These are phyloP conservation scores for Tauraco erythrolophus DNA, from an alignment of 2,113 vertebrate genomes.

Conservation along the genomic window DNA sequence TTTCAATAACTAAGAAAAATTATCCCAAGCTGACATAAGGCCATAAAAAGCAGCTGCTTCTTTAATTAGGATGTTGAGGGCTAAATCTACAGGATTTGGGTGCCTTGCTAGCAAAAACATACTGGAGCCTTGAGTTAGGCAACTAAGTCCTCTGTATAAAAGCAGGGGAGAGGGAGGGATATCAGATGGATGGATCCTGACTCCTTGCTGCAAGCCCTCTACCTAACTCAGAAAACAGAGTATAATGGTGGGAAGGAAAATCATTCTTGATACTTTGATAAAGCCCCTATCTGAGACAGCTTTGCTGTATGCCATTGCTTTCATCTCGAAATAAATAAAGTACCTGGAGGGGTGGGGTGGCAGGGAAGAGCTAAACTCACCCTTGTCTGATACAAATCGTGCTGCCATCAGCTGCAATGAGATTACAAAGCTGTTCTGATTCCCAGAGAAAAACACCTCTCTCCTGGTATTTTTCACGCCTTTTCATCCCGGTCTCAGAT, in stretches of 20 bases:
- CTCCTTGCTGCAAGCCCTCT: background rate
- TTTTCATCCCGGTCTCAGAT: background rate
- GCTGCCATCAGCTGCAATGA: background rate
- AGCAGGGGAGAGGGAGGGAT: background rate
- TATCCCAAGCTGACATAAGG: background rate
- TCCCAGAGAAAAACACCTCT: background rate
- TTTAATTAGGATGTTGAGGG: background rate
- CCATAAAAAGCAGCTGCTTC: background rate
- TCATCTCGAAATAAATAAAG: background rate
- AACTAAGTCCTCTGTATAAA: background rate
- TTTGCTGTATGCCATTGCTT: background rate
- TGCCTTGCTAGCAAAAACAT: background rate
- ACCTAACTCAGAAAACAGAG: background rate
- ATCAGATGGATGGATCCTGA: background rate
- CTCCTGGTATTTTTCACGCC: background rate
- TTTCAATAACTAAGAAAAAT: background rate
- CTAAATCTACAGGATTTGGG: background rate
- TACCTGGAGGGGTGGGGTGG: background rate
- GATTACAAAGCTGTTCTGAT: background rate
- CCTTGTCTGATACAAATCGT: background rate
- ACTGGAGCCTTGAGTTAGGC: background rate
- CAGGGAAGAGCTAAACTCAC: background rate
- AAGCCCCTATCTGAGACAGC: background rate
- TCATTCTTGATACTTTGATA: background rate
- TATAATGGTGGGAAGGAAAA: background rate